A percentile compares a stretch with the other conserved stretches of the same genome.
phyloP scores from a whole-genome alignment of 2,888 invertebrate genomes.

The Caenorhabditis sp. region DNA sequence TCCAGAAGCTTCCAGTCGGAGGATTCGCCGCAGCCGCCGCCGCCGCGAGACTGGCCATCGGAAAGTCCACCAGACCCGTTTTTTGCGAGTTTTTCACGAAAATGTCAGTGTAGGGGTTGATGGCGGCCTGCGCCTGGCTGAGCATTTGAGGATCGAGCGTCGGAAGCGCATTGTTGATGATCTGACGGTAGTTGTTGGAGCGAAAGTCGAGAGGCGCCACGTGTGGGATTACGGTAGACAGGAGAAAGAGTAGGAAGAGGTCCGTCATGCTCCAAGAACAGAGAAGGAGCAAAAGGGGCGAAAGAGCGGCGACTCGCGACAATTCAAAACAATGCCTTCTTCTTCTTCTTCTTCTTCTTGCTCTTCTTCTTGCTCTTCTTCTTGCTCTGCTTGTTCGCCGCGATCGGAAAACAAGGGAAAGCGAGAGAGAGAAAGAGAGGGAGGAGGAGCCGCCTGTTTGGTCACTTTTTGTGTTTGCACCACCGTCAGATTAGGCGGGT shows the following conservation, averaged over 20 bases:
- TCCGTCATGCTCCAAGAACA: not conserved
- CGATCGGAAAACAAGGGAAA: slow-evolving; percentile 11
- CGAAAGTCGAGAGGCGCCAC: slow-evolving; percentile 33
- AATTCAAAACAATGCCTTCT: not conserved
- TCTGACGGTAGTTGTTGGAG: slow-evolving; percentile 51
- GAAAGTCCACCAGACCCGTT: slow-evolving; percentile 29
- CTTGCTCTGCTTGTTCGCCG: not conserved
- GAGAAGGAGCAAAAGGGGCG: not conserved
- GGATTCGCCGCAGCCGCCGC: slow-evolving; percentile 1
- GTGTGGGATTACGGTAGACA: too few species aligned
- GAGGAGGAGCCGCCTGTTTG: slow-evolving; percentile 36
- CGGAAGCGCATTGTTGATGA: slow-evolving; percentile 44
- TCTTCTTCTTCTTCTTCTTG: too few species aligned
- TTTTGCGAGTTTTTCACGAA: slow-evolving; percentile 34
- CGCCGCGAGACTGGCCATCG: slow-evolving; percentile 27
- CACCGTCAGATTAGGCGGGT: slow-evolving; percentile 47
- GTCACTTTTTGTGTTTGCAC: slow-evolving; percentile 33
- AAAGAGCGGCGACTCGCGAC: not conserved
- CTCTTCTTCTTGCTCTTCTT: too few species aligned
- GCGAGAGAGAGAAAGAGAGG: not conserved
- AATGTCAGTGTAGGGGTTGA: slow-evolving; percentile 50
- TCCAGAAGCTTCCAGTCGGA: slow-evolving; percentile 13
- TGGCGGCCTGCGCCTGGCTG: slow-evolving; percentile 29
- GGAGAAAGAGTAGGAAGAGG: not conserved
- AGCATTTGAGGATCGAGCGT: slow-evolving; percentile 40